Evolutionary conservation across 2,888 invertebrate species (phyloP).

Genomic region (Leptogaster cylindrica): DNA sequence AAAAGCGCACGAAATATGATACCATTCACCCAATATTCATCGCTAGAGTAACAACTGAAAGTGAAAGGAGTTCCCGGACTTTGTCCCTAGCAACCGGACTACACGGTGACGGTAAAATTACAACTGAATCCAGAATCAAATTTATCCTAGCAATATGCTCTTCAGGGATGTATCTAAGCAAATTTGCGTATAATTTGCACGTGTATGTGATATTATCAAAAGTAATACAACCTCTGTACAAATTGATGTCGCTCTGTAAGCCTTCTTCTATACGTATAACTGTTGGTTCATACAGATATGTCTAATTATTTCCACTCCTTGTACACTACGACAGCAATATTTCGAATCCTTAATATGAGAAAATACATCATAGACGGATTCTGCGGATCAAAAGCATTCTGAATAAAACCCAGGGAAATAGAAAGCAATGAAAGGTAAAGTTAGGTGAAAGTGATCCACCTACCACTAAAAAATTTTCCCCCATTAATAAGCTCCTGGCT

Average conservation of each 20-base stretch:
- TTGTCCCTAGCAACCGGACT: conserved; percentile 60
- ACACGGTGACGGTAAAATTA: conserved; percentile 63
- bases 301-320: conserved; percentile 9
- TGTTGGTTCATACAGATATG: neutral
- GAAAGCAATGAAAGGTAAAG: conserved; percentile 1
- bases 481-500: conserved; percentile 9
- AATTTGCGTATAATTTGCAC: conserved; percentile 17
- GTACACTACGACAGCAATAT: conserved; percentile 6
- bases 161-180: conserved; percentile 37
- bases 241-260: too few relatives aligned
- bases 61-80: conserved; percentile 51
- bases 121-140: conserved; percentile 62
- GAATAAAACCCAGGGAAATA: conserved; percentile 14
- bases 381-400: conserved; percentile 18
- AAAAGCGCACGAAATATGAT: conserved; percentile 49
- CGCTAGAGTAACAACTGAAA: conserved; percentile 49
- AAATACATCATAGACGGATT: conserved; percentile 26
- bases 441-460: conserved; percentile 48
- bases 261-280: neutral
- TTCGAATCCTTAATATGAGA: conserved; percentile 6
- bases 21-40: conserved; percentile 49
- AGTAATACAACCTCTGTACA: neutral
- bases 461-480: conserved; percentile 23
- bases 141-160: conserved; percentile 61
- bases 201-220: conserved; percentile 10